phyloP scores from a whole-genome alignment of 1,140 invertebrate species.

The Euwallacea fornicatus region DNA sequence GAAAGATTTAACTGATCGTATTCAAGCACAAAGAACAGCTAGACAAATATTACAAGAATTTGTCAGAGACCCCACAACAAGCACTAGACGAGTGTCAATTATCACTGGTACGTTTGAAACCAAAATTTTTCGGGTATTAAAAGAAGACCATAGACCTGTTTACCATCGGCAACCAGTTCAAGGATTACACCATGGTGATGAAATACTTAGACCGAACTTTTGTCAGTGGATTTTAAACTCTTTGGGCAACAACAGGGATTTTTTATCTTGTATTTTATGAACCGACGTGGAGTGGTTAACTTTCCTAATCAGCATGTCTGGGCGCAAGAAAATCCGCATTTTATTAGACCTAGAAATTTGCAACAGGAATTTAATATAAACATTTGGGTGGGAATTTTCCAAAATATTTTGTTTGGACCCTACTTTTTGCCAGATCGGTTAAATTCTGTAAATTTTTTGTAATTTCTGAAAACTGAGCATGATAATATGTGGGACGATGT shows the following conservation, averaged over 20 bases:
- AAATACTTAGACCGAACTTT: no score
- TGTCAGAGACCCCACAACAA: neutral
- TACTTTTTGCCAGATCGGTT: no score
- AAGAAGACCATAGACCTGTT: neutral
- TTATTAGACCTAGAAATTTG: neutral
- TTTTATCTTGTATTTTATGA: neutral
- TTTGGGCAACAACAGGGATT: neutral
- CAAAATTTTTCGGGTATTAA: neutral
- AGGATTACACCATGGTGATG: neutral
- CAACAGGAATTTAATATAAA: neutral
- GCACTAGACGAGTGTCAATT: neutral
- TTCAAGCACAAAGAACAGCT: neutral
- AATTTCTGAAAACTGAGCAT: no score
- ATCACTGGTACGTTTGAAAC: neutral
- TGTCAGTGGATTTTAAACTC: neutral
- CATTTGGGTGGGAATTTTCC: slow-evolving; percentile 1
- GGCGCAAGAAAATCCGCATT: neutral
- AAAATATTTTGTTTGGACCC: neutral
- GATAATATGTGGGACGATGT: no score
- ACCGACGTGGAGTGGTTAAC: slow-evolving; percentile 2
- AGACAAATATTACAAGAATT: slow-evolving; percentile 3
- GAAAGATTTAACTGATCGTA: no score
- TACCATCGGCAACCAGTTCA: slow-evolving; percentile 3
- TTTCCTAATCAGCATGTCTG: neutral
- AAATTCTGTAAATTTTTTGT: no score